A percentile compares a stretch with the other conserved stretches of the same genome.
phyloP scores from a whole-genome alignment of 2,888 invertebrate species.

The Drosophila monieri region DNA sequence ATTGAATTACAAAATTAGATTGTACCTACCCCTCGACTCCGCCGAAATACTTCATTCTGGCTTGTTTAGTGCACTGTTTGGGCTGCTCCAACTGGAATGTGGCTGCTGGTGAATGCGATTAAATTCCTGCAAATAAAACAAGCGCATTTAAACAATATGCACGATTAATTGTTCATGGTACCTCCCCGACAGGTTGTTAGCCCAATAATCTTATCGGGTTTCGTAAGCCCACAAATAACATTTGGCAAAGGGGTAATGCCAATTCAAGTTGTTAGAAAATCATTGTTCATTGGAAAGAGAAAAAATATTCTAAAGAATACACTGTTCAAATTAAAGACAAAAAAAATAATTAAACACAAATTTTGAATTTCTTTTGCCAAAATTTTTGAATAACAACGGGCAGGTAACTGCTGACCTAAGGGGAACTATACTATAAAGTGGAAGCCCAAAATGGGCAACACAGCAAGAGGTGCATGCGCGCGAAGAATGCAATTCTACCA shows the following conservation, averaged over 20 bases:
- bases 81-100: constrained; percentile 16
- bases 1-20: constrained; percentile 29
- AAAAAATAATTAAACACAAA: not conserved
- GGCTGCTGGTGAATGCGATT: constrained; percentile 5
- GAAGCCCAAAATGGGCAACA: constrained; percentile 9
- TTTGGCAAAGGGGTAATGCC: constrained; percentile 11
- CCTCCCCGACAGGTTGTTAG: constrained; percentile 33
- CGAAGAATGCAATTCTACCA: constrained; percentile 7
- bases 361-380: not conserved
- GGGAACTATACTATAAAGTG: not conserved
- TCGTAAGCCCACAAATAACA: constrained; percentile 20
- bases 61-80: constrained; percentile 6
- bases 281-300: not conserved
- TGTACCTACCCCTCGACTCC: constrained; percentile 79
- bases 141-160: constrained; percentile 24
- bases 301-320: too few relatives aligned
- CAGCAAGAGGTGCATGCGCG: constrained; percentile 13
- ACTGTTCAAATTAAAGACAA: too few relatives aligned
- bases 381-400: not conserved
- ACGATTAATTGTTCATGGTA: constrained; percentile 17
- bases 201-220: constrained; percentile 57
- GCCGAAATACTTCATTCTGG: constrained; percentile 78
- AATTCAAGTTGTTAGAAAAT: not conserved
- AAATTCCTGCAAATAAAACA: constrained; percentile 47
- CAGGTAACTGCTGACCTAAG: not conserved